Conservation (phyloP, 2,113 vertebrate species). For the Pao palembangensis region DNA sequence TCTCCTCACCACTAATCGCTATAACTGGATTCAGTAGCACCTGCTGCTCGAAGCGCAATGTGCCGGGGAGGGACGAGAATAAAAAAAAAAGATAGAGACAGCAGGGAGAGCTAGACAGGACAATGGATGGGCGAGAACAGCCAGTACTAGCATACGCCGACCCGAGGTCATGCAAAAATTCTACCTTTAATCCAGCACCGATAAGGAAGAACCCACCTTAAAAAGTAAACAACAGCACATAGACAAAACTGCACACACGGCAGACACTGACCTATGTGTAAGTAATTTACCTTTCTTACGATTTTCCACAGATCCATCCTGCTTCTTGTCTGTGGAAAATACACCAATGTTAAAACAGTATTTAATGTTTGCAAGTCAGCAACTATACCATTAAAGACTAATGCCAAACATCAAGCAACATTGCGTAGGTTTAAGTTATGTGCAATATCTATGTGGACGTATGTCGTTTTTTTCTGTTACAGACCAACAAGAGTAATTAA, state of each 20-base stretch:
- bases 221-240: not conserved
- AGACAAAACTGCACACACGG: not conserved
- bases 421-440: too few species aligned
- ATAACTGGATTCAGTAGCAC: conserved; percentile 75
- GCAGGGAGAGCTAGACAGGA: conserved; percentile 36
- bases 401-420: not conserved
- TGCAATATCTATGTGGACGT: too few species aligned
- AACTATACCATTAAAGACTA: not conserved
- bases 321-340: conserved; percentile 88
- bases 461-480: too few species aligned
- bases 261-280: conserved; percentile 4
- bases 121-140: conserved; percentile 47
- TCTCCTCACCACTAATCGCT: conserved; percentile 74
- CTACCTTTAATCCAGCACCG: conserved; percentile 19
- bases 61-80: conserved; percentile 51
- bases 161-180: conserved; percentile 31
- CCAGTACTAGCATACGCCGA: conserved; percentile 22
- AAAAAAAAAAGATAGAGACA: conserved; percentile 38
- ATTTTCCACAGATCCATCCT: conserved; percentile 93
- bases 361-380: not conserved
- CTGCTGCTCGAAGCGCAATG: conserved; percentile 64
- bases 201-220: too few species aligned
- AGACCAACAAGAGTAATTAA: too few species aligned
- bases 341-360: not conserved
- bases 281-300: conserved; percentile 91